These are phyloP conservation scores for Pimephales promelas DNA, from an alignment of 2,113 vertebrate genomes.

Conservation along the genomic window DNA sequence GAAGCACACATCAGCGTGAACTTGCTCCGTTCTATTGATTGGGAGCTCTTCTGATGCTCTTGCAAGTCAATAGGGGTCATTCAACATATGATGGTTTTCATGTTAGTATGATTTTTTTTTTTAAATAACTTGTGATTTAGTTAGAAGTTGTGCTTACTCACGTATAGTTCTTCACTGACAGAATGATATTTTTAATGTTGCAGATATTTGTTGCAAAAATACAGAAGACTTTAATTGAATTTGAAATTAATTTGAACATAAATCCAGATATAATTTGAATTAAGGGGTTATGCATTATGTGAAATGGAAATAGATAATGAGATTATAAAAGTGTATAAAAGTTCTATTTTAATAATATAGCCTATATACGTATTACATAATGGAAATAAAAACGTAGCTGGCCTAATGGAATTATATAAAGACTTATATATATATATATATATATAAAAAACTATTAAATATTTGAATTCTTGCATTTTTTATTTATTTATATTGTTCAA, in stretches of 20 bases:
- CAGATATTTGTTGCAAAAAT: not conserved
- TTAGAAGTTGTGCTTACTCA: not conserved
- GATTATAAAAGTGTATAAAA: not conserved
- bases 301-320: not conserved
- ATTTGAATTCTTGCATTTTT: not conserved
- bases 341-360: not conserved
- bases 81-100: not conserved
- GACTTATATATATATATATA: too few relatives aligned
- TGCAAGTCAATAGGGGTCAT: not conserved
- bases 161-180: not conserved
- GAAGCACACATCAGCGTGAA: conserved; percentile 19
- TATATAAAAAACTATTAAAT: not conserved
- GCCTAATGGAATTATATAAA: not conserved
- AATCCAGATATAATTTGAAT: not conserved
- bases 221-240: not conserved
- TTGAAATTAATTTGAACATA: not conserved
- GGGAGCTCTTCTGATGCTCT: not conserved
- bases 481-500: not conserved
- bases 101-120: not conserved
- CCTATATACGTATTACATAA: too few relatives aligned
- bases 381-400: not conserved
- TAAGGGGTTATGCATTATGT: not conserved
- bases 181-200: not conserved
- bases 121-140: not conserved
- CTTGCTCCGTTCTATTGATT: conserved; percentile 28